phyloP scores from a whole-genome alignment of 1,140 invertebrate species.

The Trichonephila clavipes region DNA sequence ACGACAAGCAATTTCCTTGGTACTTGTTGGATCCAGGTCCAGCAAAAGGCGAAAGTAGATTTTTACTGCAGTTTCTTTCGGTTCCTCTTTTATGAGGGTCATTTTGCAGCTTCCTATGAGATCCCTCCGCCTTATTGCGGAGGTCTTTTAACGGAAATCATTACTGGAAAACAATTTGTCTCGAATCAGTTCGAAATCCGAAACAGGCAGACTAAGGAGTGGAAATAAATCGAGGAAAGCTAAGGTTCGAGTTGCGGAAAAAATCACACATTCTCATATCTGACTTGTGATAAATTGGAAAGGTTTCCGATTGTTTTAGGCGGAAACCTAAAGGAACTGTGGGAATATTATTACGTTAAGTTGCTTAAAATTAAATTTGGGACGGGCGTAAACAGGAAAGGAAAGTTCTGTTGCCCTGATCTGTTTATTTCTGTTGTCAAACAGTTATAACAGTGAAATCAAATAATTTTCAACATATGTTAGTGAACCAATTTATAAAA shows the following conservation, averaged over 20 bases:
- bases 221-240: not conserved
- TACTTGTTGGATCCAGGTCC: not conserved
- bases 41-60: conserved; percentile 25
- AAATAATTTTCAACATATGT: no score
- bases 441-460: no score
- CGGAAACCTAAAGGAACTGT: not conserved
- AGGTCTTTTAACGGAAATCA: conserved; percentile 58
- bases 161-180: conserved; percentile 63
- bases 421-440: no score
- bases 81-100: conserved; percentile 58
- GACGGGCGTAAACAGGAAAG: not conserved
- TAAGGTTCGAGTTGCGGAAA: conserved; percentile 2
- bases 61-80: conserved; percentile 60
- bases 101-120: conserved; percentile 60
- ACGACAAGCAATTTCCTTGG: conserved; percentile 65
- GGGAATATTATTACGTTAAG: not conserved
- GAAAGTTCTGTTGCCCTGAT: not conserved
- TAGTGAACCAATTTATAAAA: no score
- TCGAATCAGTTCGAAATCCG: conserved; percentile 38
- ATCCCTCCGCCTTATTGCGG: conserved; percentile 17
- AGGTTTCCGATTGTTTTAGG: not conserved
- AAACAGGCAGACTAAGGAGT: not conserved
- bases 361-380: not conserved
- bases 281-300: conserved; percentile 15
- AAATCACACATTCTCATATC: not conserved